Base-by-base conservation (phyloP, 2,888 invertebrate genomes). In the Hermaeophaga mercurialis region DNA sequence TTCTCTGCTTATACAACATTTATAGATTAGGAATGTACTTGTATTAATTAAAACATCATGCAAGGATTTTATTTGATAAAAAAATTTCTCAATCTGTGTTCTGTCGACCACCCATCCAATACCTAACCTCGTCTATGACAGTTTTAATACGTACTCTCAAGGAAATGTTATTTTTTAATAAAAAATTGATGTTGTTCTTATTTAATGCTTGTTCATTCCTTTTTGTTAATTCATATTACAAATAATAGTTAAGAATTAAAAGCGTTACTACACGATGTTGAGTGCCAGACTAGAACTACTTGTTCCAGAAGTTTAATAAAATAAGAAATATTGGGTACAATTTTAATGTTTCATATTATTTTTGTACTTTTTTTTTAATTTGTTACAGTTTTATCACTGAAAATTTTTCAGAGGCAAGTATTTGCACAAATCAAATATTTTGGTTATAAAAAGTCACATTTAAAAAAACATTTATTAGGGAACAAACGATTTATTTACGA, bases 341-440 rank as follows among this genome's bases (percentile, higher is more conserved):
- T 48, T 48, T 48, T 17, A 38, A 48, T 38, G 38, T 24, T 36
- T 36, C 8, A 36, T 17, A 17, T 38, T 48, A 48, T 48, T 48
- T 48, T 48, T 48, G 8, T 48, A 48, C n/a, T 48, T 38, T 38
- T 15, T 11, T 36, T 11, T 31, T 31, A 9, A 31, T 11, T 31
- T 11, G n/a, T 11, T 11, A 9, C 31, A 31, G 11, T 14, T 17
- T 26, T 38, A 26, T 48, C 22, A 48, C 26, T 48, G 38, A 26
- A n/a, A 19, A n/a, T 17, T n/a, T n/a, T n/a, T n/a, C n/a, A n/a
- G n/a, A n/a, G n/a, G n/a, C n/a, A n/a, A n/a, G n/a, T n/a, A n/a
- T n/a, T n/a, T n/a, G n/a, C n/a, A n/a, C n/a, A n/a, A n/a, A n/a
- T n/a, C n/a, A n/a, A n/a, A n/a, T n/a, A n/a, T n/a, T n/a, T n/a